phyloP scores from a whole-genome alignment of 2,113 vertebrate species.

The Crotophaga sulcirostris region DNA sequence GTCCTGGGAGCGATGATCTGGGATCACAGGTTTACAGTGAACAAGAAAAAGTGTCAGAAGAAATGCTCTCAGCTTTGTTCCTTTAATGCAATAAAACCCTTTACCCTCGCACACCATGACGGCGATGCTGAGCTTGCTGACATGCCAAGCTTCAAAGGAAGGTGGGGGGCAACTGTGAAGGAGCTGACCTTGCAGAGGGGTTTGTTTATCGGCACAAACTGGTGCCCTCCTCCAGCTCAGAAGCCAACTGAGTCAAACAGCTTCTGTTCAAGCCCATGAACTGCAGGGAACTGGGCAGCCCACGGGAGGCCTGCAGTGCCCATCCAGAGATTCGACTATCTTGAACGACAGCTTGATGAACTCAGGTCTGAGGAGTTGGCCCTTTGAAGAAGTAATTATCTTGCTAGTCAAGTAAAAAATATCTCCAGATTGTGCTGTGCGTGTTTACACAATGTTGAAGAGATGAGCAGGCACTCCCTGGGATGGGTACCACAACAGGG shows the following conservation, averaged over 20 bases:
- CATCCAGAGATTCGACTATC: background rate
- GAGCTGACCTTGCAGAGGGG: constrained; percentile 17
- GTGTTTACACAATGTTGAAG: background rate
- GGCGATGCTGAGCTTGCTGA: background rate
- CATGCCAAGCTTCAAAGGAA: background rate
- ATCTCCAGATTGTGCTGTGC: background rate
- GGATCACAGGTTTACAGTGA: background rate
- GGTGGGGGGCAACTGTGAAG: background rate
- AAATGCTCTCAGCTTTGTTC: background rate
- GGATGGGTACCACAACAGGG: background rate
- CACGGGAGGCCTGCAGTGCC: background rate
- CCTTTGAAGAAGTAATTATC: constrained; percentile 53
- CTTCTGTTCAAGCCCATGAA: background rate
- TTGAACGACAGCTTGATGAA: constrained; percentile 48
- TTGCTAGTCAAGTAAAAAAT: background rate
- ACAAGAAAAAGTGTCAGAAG: background rate
- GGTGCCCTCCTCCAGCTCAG: background rate
- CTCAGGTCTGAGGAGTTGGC: background rate
- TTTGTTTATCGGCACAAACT: background rate
- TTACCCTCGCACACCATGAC: background rate
- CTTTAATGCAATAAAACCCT: background rate
- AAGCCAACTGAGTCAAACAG: background rate
- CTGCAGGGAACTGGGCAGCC: background rate
- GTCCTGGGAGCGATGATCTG: background rate
- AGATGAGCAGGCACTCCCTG: background rate